Evolutionary conservation across 1,140 invertebrate species (phyloP), one percentile per base, ranked within the genome.

Genomic region (Leptinotarsa undecemlineata): DNA sequence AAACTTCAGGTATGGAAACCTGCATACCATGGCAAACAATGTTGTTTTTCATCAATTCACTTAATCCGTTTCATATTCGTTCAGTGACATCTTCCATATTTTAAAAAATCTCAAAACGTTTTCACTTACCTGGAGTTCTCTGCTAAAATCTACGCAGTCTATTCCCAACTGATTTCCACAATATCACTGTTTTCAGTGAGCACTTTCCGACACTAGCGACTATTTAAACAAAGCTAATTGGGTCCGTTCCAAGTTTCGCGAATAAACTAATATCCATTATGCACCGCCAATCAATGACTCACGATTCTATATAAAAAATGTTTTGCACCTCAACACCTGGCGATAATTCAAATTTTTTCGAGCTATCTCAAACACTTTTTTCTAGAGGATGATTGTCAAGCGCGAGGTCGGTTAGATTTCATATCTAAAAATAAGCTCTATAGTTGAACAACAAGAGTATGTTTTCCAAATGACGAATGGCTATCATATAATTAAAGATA

Each of bases 141-240:
- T 19, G 51, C 51, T 57, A 17, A 57, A 19, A 42, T 42, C 33
- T 42, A 42, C 51, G 15, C 51, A 57, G 4, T 2, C 4, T 5
- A 57, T n/a, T 57, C 14, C 51, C 15, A 57, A 57, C 15, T 4
- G 17, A 17, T 57, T 57, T 57, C 51, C 51, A 57, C 51, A 17
- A 14, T 57, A 57, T n/a, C 51, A 57, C 51, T 57, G 15, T 15
- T 57, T 57, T 57, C 51, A 57, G 51, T 57, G 51, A 15, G 51
- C n/a, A n/a, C 13, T 19, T 57, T 57, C 14, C 51, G 15, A 57
- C 51, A 57, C 51, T n/a, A 57, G 15, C 51, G n/a, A 57, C 51
- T 57, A 57, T 57, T 57, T 67, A 23, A 33, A 67, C 64, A 67
- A 67, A 67, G 23, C 42, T 26, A 6, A 67, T 67, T 67, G 64